phyloP scores from a whole-genome alignment of 2,113 vertebrate species.

The Grus americana region DNA sequence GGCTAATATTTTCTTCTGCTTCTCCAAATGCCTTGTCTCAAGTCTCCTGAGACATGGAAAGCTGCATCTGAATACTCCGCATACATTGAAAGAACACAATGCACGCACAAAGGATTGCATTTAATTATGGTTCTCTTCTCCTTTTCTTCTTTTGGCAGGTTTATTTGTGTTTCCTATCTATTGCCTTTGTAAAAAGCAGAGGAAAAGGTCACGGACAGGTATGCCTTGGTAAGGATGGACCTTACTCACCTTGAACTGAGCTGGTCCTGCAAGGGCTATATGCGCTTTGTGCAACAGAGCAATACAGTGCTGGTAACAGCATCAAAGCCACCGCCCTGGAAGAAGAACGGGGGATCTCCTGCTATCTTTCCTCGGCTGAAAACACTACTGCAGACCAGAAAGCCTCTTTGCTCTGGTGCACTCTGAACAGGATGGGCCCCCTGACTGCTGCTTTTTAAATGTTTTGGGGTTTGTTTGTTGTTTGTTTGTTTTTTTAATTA shows the following conservation, averaged over 20 bases:
- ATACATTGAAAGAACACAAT: not conserved
- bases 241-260: not conserved
- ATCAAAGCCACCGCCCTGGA: constrained; percentile 21
- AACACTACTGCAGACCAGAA: constrained; percentile 68
- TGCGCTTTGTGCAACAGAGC: constrained; percentile 40
- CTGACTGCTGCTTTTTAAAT: constrained; percentile 75
- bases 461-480: not conserved
- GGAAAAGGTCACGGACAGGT: constrained; percentile 87
- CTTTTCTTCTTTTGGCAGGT: constrained; percentile 75
- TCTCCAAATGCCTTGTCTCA: not conserved
- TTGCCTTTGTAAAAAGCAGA: constrained; percentile 95
- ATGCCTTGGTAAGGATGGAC: constrained; percentile 76
- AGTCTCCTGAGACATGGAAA: not conserved
- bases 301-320: constrained; percentile 44
- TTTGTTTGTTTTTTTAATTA: not conserved
- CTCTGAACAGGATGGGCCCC: constrained; percentile 64
- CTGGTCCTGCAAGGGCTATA: constrained; percentile 53
- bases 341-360: constrained; percentile 22
- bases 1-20: not conserved
- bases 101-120: not conserved
- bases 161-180: constrained; percentile 93
- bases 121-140: not conserved
- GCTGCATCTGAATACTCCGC: not conserved
- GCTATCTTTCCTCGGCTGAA: constrained; percentile 10
- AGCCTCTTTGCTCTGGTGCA: constrained; percentile 65